A percentile compares a stretch with the other conserved stretches of the same genome.
These are phyloP conservation scores for Syndactyla subalaris DNA, from an alignment of 2,797 vertebrate species.

Conservation along the genomic window DNA sequence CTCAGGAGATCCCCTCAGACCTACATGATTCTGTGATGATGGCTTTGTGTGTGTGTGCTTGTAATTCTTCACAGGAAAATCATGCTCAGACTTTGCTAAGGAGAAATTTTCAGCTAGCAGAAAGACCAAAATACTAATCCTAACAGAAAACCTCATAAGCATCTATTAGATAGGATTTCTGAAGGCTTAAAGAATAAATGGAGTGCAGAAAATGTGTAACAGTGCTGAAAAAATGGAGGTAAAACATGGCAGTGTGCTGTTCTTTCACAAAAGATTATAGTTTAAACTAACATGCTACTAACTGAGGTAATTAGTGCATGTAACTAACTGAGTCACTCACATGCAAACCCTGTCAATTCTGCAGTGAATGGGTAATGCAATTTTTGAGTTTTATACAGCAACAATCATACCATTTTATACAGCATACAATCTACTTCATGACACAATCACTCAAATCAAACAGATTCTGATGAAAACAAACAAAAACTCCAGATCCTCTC, in stretches of 20 bases:
- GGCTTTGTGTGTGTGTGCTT: not conserved
- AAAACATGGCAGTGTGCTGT: not conserved
- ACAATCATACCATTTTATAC: not conserved
- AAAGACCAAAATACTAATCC: not conserved
- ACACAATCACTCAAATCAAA: not conserved
- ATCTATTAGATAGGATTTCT: not conserved
- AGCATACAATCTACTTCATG: not conserved
- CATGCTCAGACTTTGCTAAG: not conserved
- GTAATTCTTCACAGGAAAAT: not conserved
- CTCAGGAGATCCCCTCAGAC: not conserved
- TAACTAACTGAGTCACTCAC: not conserved
- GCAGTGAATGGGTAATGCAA: not conserved
- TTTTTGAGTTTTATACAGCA: not conserved
- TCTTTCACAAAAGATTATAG: not conserved
- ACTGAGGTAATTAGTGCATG: not conserved
- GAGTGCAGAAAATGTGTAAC: not conserved
- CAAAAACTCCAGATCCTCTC: not conserved
- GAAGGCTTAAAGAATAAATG: not conserved
- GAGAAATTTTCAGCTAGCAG: not conserved
- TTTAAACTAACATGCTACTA: not conserved
- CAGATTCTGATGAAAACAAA: not conserved
- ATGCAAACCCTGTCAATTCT: not conserved
- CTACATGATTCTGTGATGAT: not conserved
- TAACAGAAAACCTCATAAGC: not conserved
- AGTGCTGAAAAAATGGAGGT: not conserved